phyloP scores from a whole-genome alignment of 2,888 invertebrate species.

The Conomelus anceps region DNA sequence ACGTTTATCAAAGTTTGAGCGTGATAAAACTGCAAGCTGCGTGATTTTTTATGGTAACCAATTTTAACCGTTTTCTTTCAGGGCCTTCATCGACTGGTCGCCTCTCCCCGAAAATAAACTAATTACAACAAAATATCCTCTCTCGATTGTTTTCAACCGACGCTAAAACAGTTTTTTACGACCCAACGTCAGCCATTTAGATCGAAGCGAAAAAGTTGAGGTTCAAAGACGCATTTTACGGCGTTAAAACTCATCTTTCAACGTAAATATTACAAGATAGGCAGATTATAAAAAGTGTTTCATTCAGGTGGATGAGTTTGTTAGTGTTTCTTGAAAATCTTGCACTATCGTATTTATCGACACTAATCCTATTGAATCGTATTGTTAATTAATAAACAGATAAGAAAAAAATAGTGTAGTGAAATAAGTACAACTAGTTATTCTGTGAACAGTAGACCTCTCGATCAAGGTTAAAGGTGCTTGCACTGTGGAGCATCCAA shows the following conservation, averaged over 20 bases:
- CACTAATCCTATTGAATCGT: no score
- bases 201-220: not conserved
- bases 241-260: not conserved
- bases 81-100: not conserved
- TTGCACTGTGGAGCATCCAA: no score
- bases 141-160: not conserved
- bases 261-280: not conserved
- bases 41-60: not conserved
- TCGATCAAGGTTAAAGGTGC: no score
- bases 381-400: no score
- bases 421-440: no score
- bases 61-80: not conserved
- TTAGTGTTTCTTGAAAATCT: not conserved
- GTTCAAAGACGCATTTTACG: not conserved
- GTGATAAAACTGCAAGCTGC: not conserved
- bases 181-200: not conserved
- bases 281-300: not conserved
- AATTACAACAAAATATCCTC: not conserved
- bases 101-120: not conserved
- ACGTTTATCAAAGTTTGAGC: not conserved
- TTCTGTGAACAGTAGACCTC: no score
- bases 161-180: not conserved
- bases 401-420: no score
- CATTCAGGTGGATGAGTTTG: not conserved
- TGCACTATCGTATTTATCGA: not conserved